phyloP scores from a whole-genome alignment of 2,888 invertebrate species.

The Cheilosia impressa region DNA sequence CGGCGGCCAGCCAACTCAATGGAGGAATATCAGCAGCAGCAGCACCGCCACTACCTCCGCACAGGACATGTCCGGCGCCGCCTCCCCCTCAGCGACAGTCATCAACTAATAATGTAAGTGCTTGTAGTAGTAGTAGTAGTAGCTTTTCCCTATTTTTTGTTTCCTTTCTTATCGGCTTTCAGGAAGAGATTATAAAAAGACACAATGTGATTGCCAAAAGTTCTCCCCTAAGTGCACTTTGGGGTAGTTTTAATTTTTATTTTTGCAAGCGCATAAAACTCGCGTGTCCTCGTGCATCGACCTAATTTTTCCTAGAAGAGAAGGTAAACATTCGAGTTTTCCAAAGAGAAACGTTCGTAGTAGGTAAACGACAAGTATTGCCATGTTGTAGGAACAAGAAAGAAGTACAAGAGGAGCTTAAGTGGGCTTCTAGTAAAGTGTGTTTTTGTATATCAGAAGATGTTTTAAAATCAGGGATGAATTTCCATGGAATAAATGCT shows the following conservation, averaged over 20 bases:
- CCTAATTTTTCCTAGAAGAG: conserved; percentile 39
- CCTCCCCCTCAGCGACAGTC: conserved; percentile 83
- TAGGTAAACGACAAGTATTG: conserved; percentile 27
- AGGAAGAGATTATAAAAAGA: background rate
- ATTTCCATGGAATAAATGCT: no score
- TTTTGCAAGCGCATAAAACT: background rate
- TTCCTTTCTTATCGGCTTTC: background rate
- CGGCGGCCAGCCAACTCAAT: conserved; percentile 76
- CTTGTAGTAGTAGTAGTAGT: background rate
- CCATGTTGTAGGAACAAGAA: background rate
- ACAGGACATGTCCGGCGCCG: conserved; percentile 83
- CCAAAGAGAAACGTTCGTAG: conserved; percentile 4
- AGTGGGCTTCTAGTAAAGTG: no score
- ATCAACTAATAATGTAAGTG: conserved; percentile 81
- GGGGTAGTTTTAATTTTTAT: background rate
- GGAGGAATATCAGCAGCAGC: conserved; percentile 80
- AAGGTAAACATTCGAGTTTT: background rate
- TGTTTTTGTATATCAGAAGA: no score
- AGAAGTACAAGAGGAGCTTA: no score
- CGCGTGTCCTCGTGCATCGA: conserved; percentile 48
- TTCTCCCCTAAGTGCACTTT: conserved; percentile 34
- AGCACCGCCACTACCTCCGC: conserved; percentile 83
- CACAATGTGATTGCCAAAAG: conserved; percentile 39
- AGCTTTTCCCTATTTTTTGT: background rate
- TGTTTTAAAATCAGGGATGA: no score